Evolutionary conservation across 2,113 vertebrate species (phyloP).

Genomic region (Cololabis saira): DNA sequence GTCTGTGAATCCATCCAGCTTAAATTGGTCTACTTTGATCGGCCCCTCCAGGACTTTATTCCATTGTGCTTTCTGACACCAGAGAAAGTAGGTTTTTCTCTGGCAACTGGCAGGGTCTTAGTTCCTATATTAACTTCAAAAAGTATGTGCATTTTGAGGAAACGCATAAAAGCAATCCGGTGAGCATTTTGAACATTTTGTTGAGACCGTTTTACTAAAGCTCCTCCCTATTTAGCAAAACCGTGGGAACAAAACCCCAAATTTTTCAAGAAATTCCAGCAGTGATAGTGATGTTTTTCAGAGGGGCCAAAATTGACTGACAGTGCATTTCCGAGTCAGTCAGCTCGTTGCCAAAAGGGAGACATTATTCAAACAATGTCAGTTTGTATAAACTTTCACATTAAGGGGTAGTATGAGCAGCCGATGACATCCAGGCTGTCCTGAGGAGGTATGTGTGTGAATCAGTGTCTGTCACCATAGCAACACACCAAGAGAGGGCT

Average conservation of each 20-base stretch:
- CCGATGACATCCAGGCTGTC: constrained; percentile 29
- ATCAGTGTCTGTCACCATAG: constrained; percentile 75
- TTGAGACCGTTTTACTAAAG: constrained; percentile 31
- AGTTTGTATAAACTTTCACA: constrained; percentile 44
- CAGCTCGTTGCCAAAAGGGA: constrained; percentile 32
- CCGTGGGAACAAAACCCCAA: constrained; percentile 45
- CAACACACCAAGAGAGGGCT: constrained; percentile 61
- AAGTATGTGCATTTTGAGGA: constrained; percentile 10
- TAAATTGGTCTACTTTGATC: constrained; percentile 50
- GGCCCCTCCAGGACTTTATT: constrained; percentile 40
- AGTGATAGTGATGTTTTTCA: constrained; percentile 3
- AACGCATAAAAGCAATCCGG: constrained; percentile 11
- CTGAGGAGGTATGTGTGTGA: constrained; percentile 37
- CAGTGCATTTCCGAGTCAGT: constrained; percentile 31
- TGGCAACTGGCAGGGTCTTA: constrained; percentile 15
- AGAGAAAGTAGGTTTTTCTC: constrained; percentile 26
- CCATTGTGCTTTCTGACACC: constrained; percentile 33
- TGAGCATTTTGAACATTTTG: constrained; percentile 10
- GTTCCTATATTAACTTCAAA: constrained; percentile 14
- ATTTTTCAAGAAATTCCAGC: constrained; percentile 22
- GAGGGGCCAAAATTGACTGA: constrained; percentile 24
- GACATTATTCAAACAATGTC: constrained; percentile 52
- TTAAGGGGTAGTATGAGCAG: constrained; percentile 30
- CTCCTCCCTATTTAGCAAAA: constrained; percentile 14
- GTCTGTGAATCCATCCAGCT: constrained; percentile 38